Conservation (phyloP, 2,113 vertebrate species). For the Cacatua alba region DNA sequence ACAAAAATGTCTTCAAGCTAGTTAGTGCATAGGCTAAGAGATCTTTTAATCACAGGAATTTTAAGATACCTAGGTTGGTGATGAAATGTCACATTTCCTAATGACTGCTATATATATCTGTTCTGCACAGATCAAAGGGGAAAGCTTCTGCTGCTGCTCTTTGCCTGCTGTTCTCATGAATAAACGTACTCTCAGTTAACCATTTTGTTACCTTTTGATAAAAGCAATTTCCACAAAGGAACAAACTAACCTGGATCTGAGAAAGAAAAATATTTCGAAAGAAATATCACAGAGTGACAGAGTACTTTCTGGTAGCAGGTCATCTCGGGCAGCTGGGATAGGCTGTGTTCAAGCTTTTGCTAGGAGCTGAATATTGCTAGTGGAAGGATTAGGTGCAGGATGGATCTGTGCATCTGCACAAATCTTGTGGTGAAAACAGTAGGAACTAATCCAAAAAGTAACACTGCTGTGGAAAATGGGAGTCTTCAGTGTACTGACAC, state of each 20-base stretch:
- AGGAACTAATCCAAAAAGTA: neutral
- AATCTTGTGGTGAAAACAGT: neutral
- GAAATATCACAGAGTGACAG: neutral
- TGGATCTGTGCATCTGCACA: neutral
- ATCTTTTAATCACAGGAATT: conserved; percentile 21
- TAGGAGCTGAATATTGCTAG: neutral
- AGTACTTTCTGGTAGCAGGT: neutral
- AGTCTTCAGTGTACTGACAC: neutral
- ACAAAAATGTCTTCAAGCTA: neutral
- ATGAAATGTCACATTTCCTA: conserved; percentile 24
- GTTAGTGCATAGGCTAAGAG: neutral
- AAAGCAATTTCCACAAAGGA: neutral
- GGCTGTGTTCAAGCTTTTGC: neutral
- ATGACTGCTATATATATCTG: neutral
- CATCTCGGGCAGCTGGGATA: neutral
- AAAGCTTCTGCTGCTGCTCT: conserved; percentile 14
- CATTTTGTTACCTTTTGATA: neutral
- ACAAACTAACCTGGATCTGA: neutral
- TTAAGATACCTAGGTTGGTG: conserved; percentile 4
- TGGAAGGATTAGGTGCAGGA: neutral
- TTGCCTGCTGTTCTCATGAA: conserved; percentile 31
- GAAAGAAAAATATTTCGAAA: neutral
- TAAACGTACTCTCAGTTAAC: conserved; percentile 22
- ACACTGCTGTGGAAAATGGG: neutral
- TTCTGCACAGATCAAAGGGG: conserved; percentile 36